These are phyloP conservation scores for Oriolus oriolus DNA, from an alignment of 2,113 vertebrate species.

Conservation along the genomic window DNA sequence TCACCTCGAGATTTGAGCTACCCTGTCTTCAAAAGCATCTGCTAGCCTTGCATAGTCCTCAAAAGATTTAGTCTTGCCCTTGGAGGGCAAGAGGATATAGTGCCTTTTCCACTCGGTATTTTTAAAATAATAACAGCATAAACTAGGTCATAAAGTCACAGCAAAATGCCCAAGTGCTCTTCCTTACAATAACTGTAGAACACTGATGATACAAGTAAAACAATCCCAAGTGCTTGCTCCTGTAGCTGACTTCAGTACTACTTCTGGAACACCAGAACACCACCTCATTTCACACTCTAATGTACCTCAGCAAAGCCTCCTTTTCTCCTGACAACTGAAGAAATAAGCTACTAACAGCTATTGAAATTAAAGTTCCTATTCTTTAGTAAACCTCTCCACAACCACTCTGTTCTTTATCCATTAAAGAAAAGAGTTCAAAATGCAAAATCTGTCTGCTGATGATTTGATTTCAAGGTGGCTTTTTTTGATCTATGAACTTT, in stretches of 20 bases:
- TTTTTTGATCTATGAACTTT: not conserved
- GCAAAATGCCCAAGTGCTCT: not conserved
- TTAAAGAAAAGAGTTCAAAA: not conserved
- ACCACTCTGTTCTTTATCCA: not conserved
- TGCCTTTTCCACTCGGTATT: not conserved
- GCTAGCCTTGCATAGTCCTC: not conserved
- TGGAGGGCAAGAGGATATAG: not conserved
- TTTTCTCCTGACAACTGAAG: not conserved
- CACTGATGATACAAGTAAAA: not conserved
- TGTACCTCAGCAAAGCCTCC: not conserved
- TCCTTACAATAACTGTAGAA: not conserved
- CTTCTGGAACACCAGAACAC: not conserved
- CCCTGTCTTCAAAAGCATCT: not conserved
- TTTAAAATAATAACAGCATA: not conserved
- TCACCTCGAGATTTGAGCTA: not conserved
- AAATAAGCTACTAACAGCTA: not conserved
- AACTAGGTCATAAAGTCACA: not conserved
- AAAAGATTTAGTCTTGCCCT: not conserved
- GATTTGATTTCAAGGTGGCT: not conserved
- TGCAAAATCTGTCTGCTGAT: not conserved
- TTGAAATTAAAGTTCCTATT: not conserved
- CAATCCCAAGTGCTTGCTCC: not conserved
- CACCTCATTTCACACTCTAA: not conserved
- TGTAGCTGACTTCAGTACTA: not conserved
- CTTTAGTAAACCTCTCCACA: not conserved